Base-by-base conservation (phyloP, 2,797 vertebrate species). In the Ambastaia sidthimunki region DNA sequence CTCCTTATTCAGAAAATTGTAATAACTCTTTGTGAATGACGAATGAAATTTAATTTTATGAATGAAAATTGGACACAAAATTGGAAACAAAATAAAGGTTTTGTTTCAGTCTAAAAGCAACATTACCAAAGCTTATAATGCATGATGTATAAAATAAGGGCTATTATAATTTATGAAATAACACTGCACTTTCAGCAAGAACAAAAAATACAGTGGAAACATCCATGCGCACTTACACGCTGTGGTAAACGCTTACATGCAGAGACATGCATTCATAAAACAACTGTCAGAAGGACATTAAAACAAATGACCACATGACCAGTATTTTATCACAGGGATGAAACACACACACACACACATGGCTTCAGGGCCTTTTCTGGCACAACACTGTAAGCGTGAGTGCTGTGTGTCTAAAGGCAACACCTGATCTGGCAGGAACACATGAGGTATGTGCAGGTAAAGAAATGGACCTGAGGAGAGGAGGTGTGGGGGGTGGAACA, bases 401-500 rank as follows among this genome's bases (percentile, higher is more conserved):
- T 52, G 65, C 47, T 48, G 48, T 52, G 59, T 73, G 55, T 60
- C 54, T 73, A 66, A 15, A 71, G 31, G 73, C 47, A 23, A 60
- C 70, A 55, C n/a, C 34, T 76, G 52, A 81, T 68, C 68, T 57
- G 54, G 68, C 60, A 50, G 75, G 66, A 31, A 65, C 73, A 34
- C 28, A 57, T 55, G 68, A 60, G 76, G 48, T 54, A 74, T 48
- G 79, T 76, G 91, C 91, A 79, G 74, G 81, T 79, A 81, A 77
- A 85, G 84, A 77, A 75, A 63, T 50, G 47, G 76, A 71, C 68
- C 76, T 70, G 12, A 47, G 75, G 81, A 67, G 74, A 55, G 83
- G 82, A 86, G 75, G 83, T 60, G 23, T 25, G 84, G 85, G 86
- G 86, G 84, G 85, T 87, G 90, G 91, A 92, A 93, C 91, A 92